Base-by-base conservation (phyloP, 2,113 vertebrate genomes). In the Anoura caudifer region DNA sequence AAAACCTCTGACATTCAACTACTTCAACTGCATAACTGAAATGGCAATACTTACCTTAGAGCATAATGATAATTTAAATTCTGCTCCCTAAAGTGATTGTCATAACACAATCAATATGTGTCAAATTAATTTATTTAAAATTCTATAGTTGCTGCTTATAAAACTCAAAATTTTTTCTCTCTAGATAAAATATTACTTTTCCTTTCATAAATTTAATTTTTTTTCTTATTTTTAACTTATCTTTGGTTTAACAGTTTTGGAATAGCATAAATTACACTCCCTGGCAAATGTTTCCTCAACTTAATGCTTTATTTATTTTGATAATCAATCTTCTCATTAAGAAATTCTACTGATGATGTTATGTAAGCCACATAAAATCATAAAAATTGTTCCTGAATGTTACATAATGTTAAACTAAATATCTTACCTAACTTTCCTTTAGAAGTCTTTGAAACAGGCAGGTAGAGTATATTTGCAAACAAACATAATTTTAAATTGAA, bases 401-500 rank as follows among this genome's bases (percentile, higher is more conserved):
- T 84, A 91, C 33, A 1, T 76, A 92, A 76, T 47, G 3, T 63
- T 88, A 72, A 94, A 63, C 9, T 77, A 84, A 90, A 90, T 90
- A 73, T 0, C 16, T 24, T 45, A 86, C 41, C 59, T 86, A 86
- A 92, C 90, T 82, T 81, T 72, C 17, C 50, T 88, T 50, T 81
- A 70, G 50, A 54, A 84, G 12, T 72, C 15, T 85, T 38, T 91
- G 50, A 80, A 88, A 88, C 54, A 86, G 15, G 80, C 22, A 96
- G 43, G 11, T 47, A 59, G 38, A 50, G 11, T 70, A 50, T 52
- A 80, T 91, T 50, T 83, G 13, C 69, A 94, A 28, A 84, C 52
- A 96, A 92, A 72, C 61, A 87, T 33, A 90, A 72, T 22, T 77
- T 81, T 73, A 91, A 91, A 79, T 82, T 84, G 43, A 86, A 93